Percentiles rank a stretch among this genome's conserved stretches.
Evolutionary conservation across 2,888 invertebrate genomes (phyloP).

Genomic region (Euphydryas editha): DNA sequence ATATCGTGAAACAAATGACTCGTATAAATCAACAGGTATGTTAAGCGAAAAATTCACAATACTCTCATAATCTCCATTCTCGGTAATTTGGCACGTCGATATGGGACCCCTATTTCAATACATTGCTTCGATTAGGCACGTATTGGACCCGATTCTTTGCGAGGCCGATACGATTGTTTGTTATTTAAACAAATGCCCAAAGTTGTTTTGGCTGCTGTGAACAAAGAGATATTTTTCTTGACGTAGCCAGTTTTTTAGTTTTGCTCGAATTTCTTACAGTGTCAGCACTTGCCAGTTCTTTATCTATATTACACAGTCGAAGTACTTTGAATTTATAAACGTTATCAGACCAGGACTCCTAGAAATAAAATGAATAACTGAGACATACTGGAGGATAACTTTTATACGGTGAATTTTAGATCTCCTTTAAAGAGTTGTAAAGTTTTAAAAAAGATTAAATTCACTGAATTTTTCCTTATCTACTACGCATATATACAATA

Average conservation of each 20-base stretch:
- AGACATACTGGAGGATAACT: not conserved
- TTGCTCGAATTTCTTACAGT: constrained; percentile 70
- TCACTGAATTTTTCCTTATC: too few species aligned
- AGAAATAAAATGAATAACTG: constrained; percentile 28
- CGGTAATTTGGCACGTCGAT: constrained; percentile 65
- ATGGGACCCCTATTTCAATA: constrained; percentile 58
- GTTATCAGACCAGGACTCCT: constrained; percentile 49
- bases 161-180: constrained; percentile 48
- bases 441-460: too few species aligned
- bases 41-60: constrained; percentile 66
- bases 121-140: constrained; percentile 70
- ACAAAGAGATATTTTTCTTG: constrained; percentile 72
- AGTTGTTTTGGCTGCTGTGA: constrained; percentile 78
- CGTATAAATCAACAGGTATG: constrained; percentile 47
- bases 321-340: constrained; percentile 58
- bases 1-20: constrained; percentile 44
- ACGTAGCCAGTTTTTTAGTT: constrained; percentile 54
- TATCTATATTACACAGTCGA: constrained; percentile 58
- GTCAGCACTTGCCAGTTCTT: constrained; percentile 56
- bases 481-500: too few species aligned
- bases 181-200: constrained; percentile 74
- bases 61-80: constrained; percentile 67
- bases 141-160: constrained; percentile 51
- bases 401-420: not conserved
- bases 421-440: not conserved